Conservation (phyloP, 1,140 invertebrate genomes). For the Venustaconcha ellipsiformis region DNA sequence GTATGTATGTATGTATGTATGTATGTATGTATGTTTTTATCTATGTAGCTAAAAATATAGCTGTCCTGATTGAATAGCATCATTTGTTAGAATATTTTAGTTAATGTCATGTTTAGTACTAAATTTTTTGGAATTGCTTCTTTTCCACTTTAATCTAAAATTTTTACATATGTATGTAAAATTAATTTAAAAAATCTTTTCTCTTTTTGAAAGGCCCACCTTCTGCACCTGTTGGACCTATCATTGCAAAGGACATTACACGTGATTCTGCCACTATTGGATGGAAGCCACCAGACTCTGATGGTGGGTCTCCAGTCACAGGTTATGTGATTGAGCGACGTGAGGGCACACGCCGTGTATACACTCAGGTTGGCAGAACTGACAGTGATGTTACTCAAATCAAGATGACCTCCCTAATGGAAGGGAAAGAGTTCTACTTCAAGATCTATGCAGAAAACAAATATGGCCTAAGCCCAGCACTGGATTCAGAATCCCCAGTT, state of each 20-base stretch:
- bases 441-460: slow-evolving; percentile 98
- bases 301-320: slow-evolving; percentile 66
- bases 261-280: slow-evolving; percentile 69
- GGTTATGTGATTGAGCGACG: slow-evolving; percentile 69
- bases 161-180: too few relatives aligned
- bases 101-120: too few relatives aligned
- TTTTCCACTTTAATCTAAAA: too few relatives aligned
- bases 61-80: too few relatives aligned
- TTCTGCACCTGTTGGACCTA: slow-evolving; percentile 90
- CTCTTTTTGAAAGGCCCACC: slow-evolving; percentile 78
- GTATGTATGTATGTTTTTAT: too few relatives aligned
- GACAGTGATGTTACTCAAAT: slow-evolving; percentile 73
- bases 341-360: slow-evolving; percentile 78
- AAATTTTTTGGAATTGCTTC: too few relatives aligned
- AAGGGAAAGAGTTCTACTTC: slow-evolving; percentile 97
- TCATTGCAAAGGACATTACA: slow-evolving; percentile 72
- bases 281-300: slow-evolving; percentile 63
- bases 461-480: slow-evolving; percentile 93
- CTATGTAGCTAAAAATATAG: too few relatives aligned
- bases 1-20: too few relatives aligned
- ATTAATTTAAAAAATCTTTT: too few relatives aligned
- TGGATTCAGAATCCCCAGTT: slow-evolving; percentile 90
- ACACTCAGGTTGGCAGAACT: slow-evolving; percentile 83
- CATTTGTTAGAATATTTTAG: too few relatives aligned
- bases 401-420: slow-evolving; percentile 88